Evolutionary conservation across 2,888 invertebrate genomes (phyloP).

Genomic region (Patella caerulea): DNA sequence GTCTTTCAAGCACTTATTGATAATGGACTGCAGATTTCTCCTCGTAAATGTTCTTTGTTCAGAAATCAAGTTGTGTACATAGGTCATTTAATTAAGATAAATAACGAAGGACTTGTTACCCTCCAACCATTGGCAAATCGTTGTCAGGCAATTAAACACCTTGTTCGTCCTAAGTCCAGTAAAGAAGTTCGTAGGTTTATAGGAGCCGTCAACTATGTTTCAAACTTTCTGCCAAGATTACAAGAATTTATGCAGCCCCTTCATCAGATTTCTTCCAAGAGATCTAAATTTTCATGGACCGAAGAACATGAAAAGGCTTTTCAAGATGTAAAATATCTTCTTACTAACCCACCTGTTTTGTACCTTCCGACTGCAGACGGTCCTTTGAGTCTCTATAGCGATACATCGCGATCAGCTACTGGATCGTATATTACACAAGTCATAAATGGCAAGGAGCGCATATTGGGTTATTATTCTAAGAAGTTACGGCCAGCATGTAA

Average conservation of each 20-base stretch:
- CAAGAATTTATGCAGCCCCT: background rate
- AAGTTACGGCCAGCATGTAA: background rate
- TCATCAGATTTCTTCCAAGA: background rate
- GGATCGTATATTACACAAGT: background rate
- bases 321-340: background rate
- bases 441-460: background rate
- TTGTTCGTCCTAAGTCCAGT: background rate
- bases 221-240: background rate
- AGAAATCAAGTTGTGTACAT: background rate
- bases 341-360: conserved; percentile 6
- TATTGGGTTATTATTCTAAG: conserved; percentile 9
- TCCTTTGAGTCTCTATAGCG: background rate
- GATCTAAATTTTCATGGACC: background rate
- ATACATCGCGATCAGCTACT: background rate
- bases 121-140: background rate
- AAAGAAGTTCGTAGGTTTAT: background rate
- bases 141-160: background rate
- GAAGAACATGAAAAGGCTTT: background rate
- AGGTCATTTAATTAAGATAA: background rate
- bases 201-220: background rate
- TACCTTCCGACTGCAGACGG: background rate
- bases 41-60: background rate
- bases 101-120: background rate
- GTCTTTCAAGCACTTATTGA: background rate
- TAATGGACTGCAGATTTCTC: background rate